Conservation (phyloP, 2,113 vertebrate genomes). For the Propithecus coquereli region DNA sequence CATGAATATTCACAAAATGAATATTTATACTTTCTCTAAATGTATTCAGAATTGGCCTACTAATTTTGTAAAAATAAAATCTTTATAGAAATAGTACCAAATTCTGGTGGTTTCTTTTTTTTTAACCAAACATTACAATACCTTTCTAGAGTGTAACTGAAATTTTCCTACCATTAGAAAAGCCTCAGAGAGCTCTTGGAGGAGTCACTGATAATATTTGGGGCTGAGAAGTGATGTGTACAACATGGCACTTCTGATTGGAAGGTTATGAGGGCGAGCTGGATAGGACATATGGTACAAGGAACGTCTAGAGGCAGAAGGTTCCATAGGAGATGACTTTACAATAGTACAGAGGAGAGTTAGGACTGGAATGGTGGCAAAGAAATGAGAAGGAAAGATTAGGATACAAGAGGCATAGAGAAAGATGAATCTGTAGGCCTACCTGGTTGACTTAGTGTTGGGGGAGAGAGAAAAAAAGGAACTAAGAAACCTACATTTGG, state of each 20-base stretch:
- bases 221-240: background rate
- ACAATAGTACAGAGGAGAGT: background rate
- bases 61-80: constrained; percentile 17
- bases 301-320: background rate
- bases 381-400: background rate
- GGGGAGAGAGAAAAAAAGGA: background rate
- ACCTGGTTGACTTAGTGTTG: background rate
- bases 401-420: background rate
- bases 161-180: constrained; percentile 26
- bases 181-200: background rate
- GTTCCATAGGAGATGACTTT: background rate
- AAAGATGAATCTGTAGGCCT: background rate
- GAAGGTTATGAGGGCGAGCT: background rate
- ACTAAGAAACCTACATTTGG: background rate
- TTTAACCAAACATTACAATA: background rate
- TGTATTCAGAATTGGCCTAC: background rate
- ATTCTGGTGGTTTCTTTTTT: background rate
- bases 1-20: background rate
- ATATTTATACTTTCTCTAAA: background rate
- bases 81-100: background rate
- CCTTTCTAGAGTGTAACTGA: background rate
- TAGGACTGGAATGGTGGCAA: background rate
- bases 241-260: background rate
- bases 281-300: background rate
- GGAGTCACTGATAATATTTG: background rate